These are phyloP conservation scores for Rhyacophila brunnea DNA, from an alignment of 1,140 invertebrate genomes.

Conservation along the genomic window DNA sequence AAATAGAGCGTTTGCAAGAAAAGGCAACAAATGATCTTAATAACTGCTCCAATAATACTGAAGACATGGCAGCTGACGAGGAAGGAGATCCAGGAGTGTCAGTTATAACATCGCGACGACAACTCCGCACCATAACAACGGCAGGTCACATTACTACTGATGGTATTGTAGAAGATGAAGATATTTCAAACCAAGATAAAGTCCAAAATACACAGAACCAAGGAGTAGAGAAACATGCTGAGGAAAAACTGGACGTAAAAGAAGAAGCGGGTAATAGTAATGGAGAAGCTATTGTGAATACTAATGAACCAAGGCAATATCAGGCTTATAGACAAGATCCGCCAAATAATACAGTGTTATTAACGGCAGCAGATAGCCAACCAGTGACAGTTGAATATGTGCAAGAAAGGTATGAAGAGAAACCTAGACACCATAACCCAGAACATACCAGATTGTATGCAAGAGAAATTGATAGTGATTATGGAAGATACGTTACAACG, in stretches of 20 bases:
- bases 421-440: conserved; percentile 3
- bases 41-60: neutral
- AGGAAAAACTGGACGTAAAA: conserved; percentile 12
- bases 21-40: neutral
- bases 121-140: conserved; percentile 60
- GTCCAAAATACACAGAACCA: neutral
- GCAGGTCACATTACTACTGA: conserved; percentile 60
- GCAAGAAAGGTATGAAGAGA: conserved; percentile 5
- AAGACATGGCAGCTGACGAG: neutral
- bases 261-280: conserved; percentile 3
- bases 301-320: conserved; percentile 8
- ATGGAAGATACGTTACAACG: conserved; percentile 10
- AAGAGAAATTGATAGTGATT: conserved; percentile 17
- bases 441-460: conserved; percentile 12
- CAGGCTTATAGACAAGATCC: conserved; percentile 20
- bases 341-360: conserved; percentile 3
- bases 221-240: neutral
- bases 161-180: conserved; percentile 42
- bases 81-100: conserved; percentile 34
- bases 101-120: conserved; percentile 57
- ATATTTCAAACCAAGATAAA: conserved; percentile 16
- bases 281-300: neutral
- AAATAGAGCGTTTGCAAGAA: conserved; percentile 9
- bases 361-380: conserved; percentile 12
- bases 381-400: conserved; percentile 20